Conservation (phyloP, 2,888 invertebrate species). For the Augochlorella aurata region DNA sequence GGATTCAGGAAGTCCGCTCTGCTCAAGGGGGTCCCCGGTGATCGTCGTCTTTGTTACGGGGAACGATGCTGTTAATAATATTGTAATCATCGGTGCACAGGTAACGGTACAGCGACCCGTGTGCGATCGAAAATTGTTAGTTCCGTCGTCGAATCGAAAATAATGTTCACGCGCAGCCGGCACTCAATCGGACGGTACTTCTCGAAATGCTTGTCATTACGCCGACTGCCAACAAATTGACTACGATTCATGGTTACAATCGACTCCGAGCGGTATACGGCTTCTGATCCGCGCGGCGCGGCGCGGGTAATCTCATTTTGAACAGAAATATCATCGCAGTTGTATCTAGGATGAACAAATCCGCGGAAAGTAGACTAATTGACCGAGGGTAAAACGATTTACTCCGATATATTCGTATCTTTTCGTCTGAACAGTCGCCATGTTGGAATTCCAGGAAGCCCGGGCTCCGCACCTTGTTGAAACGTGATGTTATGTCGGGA, state of each 20-base stretch:
- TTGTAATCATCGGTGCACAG: not conserved
- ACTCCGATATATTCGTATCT: too few species aligned
- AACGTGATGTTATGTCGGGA: not conserved
- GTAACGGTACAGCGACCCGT: not conserved
- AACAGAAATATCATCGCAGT: too few species aligned
- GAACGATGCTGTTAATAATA: not conserved
- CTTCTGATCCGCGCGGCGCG: too few species aligned
- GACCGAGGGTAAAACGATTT: too few species aligned
- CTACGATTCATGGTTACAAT: too few species aligned
- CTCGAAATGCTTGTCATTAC: not conserved
- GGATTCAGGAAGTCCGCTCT: not conserved
- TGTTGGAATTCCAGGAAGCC: not conserved
- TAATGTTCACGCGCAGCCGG: not conserved
- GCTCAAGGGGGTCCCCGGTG: not conserved
- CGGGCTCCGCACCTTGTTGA: not conserved
- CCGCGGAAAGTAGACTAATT: too few species aligned
- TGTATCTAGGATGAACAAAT: too few species aligned
- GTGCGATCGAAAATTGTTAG: constrained; percentile 4
- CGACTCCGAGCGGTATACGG: too few species aligned
- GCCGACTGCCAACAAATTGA: not conserved
- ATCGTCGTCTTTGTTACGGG: not conserved
- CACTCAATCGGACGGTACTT: not conserved
- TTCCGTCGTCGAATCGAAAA: not conserved
- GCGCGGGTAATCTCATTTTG: too few species aligned
- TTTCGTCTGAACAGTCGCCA: not conserved